A percentile compares a stretch with the other conserved stretches of the same genome.
phyloP scores from a whole-genome alignment of 2,888 invertebrate genomes.

The Drosophila nigritarsus region DNA sequence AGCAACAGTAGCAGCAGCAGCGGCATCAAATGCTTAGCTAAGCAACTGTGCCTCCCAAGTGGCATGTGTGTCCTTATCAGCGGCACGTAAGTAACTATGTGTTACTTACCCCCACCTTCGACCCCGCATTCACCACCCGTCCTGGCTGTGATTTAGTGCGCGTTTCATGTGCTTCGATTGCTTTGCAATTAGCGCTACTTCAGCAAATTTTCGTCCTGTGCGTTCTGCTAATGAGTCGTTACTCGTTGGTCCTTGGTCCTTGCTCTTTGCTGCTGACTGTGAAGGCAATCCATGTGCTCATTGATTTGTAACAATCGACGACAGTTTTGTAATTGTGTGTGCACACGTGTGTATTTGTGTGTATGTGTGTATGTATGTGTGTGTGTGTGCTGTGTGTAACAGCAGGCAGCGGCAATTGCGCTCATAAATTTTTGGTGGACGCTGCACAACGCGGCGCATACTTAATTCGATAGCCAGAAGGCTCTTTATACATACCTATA shows the following conservation, averaged over 20 bases:
- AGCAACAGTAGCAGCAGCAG: background rate
- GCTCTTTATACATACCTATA: background rate
- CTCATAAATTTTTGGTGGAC: conserved; percentile 60
- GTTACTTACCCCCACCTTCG: background rate
- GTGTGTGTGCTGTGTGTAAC: background rate
- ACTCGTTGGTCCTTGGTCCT: conserved; percentile 5
- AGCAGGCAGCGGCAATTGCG: conserved; percentile 16
- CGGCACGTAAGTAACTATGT: conserved; percentile 23
- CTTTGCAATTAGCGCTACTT: conserved; percentile 77
- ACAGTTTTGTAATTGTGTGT: conserved; percentile 63
- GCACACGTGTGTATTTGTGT: conserved; percentile 3
- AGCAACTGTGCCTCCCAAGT: conserved; percentile 38
- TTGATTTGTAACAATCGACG: conserved; percentile 61
- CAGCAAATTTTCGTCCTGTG: conserved; percentile 60
- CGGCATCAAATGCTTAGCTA: conserved; percentile 48
- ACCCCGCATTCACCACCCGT: background rate
- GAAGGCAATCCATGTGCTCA: conserved; percentile 34
- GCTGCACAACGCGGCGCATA: conserved; percentile 63
- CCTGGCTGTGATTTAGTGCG: conserved; percentile 64
- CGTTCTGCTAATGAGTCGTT: conserved; percentile 48
- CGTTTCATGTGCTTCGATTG: conserved; percentile 70
- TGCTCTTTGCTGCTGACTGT: conserved; percentile 15
- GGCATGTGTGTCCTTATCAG: conserved; percentile 30
- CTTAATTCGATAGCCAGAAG: conserved; percentile 50
- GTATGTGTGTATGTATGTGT: conserved; percentile 27